A percentile compares a stretch with the other conserved stretches of the same genome.
Conservation (phyloP, 2,888 invertebrate species). For the Tromatobia lineatoria region DNA sequence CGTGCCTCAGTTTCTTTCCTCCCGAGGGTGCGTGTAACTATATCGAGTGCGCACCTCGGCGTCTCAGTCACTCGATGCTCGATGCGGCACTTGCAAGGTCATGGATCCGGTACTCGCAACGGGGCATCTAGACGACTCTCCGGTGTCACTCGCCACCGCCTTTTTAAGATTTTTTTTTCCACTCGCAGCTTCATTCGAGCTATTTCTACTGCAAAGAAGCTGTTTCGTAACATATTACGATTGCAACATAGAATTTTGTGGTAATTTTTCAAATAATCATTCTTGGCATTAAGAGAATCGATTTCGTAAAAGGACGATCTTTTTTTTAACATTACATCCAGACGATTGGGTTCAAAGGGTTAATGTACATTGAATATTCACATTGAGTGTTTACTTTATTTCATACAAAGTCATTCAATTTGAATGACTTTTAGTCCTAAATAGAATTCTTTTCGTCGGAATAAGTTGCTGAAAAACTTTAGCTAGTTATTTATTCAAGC, state of each 20-base stretch:
- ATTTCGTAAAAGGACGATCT: background rate
- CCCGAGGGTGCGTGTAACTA: slow-evolving; percentile 41
- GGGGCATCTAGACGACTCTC: slow-evolving; percentile 49
- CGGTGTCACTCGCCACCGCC: slow-evolving; percentile 57
- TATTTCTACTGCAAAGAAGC: slow-evolving; percentile 47
- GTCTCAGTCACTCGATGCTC: slow-evolving; percentile 57
- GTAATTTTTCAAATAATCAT: background rate
- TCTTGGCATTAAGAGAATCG: background rate
- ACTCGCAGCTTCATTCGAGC: slow-evolving; percentile 34
- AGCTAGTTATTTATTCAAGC: too few relatives aligned
- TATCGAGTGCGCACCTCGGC: slow-evolving; percentile 68
- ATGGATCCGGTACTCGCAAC: slow-evolving; percentile 63
- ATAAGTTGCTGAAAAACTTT: too few relatives aligned
- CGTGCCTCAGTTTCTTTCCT: slow-evolving; percentile 41
- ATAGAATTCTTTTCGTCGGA: too few relatives aligned
- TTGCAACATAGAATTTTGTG: slow-evolving; percentile 19
- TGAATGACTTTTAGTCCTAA: too few relatives aligned
- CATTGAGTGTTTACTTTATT: too few relatives aligned
- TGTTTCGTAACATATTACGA: slow-evolving; percentile 45
- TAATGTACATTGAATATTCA: too few relatives aligned
- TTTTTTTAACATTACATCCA: too few relatives aligned
- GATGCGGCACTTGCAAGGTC: slow-evolving; percentile 60
- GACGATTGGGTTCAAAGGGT: too few relatives aligned
- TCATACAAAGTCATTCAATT: too few relatives aligned
- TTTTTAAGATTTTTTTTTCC: slow-evolving; percentile 46